Conservation (phyloP, 2,797 vertebrate species). For the Malacoraja senta region DNA sequence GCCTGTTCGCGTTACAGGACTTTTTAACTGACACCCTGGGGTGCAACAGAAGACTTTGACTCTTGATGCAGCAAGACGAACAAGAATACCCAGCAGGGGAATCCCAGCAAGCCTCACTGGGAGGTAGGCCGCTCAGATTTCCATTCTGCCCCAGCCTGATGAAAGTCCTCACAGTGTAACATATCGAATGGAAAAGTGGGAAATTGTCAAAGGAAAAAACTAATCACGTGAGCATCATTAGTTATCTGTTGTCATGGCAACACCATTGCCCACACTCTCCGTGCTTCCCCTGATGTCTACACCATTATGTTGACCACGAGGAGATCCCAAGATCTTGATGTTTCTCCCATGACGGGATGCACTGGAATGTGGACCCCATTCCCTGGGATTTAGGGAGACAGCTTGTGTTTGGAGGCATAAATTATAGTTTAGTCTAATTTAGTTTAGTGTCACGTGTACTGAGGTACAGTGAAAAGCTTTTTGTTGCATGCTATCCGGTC, state of each 20-base stretch:
- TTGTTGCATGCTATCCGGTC: too few relatives aligned
- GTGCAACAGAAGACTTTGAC: slow-evolving; percentile 4
- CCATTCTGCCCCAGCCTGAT: background rate
- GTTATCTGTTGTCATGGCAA: background rate
- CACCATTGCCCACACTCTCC: background rate
- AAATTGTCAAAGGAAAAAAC: background rate
- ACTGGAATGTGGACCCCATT: background rate
- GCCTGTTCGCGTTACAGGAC: background rate
- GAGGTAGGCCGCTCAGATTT: slow-evolving; percentile 1
- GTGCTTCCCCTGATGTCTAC: background rate
- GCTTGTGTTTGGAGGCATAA: background rate
- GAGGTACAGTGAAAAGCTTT: too few relatives aligned
- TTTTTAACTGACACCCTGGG: slow-evolving; percentile 5
- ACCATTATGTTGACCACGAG: background rate
- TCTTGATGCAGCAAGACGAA: background rate
- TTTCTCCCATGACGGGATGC: background rate
- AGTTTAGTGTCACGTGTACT: too few relatives aligned
- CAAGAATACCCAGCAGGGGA: slow-evolving; percentile 7
- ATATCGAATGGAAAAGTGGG: background rate
- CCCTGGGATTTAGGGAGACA: background rate
- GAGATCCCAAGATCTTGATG: background rate
- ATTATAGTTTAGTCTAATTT: too few relatives aligned
- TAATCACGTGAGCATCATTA: background rate
- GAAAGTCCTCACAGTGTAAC: background rate
- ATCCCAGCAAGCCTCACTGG: background rate